These are phyloP conservation scores for Trachemys scripta DNA, from an alignment of 2,113 vertebrate genomes.

Conservation along the genomic window DNA sequence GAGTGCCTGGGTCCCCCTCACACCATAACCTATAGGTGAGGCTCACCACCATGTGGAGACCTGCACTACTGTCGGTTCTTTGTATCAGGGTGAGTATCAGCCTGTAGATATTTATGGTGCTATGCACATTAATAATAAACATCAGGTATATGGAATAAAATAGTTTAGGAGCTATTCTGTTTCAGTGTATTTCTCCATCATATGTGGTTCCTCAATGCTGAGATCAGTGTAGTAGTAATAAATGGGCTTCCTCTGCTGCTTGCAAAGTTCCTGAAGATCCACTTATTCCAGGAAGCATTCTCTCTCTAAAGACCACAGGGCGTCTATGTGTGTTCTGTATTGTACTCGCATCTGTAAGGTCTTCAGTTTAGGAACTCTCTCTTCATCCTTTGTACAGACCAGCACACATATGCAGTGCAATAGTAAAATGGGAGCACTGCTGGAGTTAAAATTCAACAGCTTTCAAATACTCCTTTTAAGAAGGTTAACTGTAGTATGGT, in stretches of 20 bases:
- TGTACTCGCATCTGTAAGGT: not conserved
- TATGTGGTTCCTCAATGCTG: not conserved
- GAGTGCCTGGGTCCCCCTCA: too few species aligned
- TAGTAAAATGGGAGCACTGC: not conserved
- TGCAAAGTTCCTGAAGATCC: not conserved
- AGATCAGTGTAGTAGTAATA: not conserved
- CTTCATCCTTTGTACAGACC: rapidly evolving
- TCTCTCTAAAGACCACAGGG: not conserved
- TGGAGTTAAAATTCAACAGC: not conserved
- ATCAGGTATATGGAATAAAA: not conserved
- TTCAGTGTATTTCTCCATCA: not conserved
- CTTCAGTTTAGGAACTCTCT: not conserved
- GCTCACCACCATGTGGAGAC: not conserved
- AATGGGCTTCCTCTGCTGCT: not conserved
- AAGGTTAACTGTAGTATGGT: not conserved
- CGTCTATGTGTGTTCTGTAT: not conserved
- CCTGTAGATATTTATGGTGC: not conserved
- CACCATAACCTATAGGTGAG: too few species aligned
- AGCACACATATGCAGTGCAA: rapidly evolving
- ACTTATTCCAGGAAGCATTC: not conserved
- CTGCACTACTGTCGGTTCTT: not conserved
- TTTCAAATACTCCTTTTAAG: not conserved
- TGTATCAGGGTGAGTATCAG: not conserved
- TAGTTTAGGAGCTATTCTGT: not conserved
- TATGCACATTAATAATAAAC: not conserved